Evolutionary conservation across 1,140 invertebrate species (phyloP), one percentile per base, ranked within the genome.

Genomic region (Papilio aristodemus): DNA sequence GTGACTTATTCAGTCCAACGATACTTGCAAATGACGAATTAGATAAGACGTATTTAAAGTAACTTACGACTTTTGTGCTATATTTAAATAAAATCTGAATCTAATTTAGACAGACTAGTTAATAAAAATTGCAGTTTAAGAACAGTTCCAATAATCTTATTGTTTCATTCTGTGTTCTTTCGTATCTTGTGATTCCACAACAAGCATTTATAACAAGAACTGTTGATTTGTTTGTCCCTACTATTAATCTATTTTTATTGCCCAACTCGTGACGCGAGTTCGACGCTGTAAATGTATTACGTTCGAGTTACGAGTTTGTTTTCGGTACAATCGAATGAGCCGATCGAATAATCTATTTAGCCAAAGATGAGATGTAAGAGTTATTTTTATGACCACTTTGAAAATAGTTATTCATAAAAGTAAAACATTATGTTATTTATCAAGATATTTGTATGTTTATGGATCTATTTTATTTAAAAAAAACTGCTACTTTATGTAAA

Each of bases 231-330:
- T 54, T 54, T 22, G 46, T 54, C 9, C 17, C 8, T 50, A 46
- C 43, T 46, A 54, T 54, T 54, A 54, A 54, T 54, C 46, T 54
- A 25, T 13, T 54, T 43, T 54, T 54, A 54, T 54, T 54, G 46
- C 9, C 19, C 46, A 10, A 54, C 43, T 46, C 14, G 46, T 54
- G 46, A 54, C 46, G 46, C 9, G 19, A 22, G 19, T 54, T 54
- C 46, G 14, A 1, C 43, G 19, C 10, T 54, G 46, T 54, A 54
- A 54, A 54, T 54, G 46, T 22, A 54, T 54, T 54, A 54, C 46
- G 46, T 54, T 13, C 19, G 19, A 54, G 46, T 54, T 54, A 54
- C 46, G 46, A 54, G 46, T 54, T 54, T 54, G 46, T 54, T 54
- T 54, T 54, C 46, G 17, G 9, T 11, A 54, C 46, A 54, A 54